These are phyloP conservation scores for Melinaea marsaeus DNA, from an alignment of 2,888 invertebrate species.

Conservation along the genomic window DNA sequence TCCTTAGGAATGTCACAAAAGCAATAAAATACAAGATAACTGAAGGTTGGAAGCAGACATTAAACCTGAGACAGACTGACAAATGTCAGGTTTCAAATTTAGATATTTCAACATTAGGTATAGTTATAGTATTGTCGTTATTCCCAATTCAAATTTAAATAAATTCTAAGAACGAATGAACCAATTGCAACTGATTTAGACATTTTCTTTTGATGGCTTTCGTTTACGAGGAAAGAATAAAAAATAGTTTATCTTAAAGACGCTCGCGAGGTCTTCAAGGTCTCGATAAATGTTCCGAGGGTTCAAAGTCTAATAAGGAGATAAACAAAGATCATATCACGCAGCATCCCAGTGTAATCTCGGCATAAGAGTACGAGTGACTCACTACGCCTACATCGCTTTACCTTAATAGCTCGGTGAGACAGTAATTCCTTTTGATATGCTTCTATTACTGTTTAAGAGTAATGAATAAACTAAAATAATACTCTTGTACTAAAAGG, in stretches of 20 bases:
- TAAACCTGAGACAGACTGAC: conserved; percentile 33
- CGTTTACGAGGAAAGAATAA: too few species aligned
- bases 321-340: conserved; percentile 1
- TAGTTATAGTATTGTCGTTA: too few species aligned
- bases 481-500: neutral
- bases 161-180: too few species aligned
- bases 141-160: too few species aligned
- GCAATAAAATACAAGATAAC: conserved; percentile 39
- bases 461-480: neutral
- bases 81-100: neutral
- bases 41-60: conserved; percentile 41
- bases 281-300: neutral
- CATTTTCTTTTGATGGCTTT: too few species aligned
- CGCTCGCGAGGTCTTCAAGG: neutral
- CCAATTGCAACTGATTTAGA: too few species aligned
- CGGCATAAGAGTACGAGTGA: conserved; percentile 10
- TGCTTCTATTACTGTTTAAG: conserved; percentile 22
- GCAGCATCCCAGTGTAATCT: conserved; percentile 6
- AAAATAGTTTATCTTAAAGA: neutral
- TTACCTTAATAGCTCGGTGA: conserved; percentile 37
- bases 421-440: conserved; percentile 34
- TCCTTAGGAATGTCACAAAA: conserved; percentile 36
- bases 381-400: conserved; percentile 45
- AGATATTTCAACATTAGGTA: neutral
- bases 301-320: conserved; percentile 2